Evolutionary conservation across 1,140 invertebrate genomes (phyloP).

Genomic region (Megalonaias nervosa): DNA sequence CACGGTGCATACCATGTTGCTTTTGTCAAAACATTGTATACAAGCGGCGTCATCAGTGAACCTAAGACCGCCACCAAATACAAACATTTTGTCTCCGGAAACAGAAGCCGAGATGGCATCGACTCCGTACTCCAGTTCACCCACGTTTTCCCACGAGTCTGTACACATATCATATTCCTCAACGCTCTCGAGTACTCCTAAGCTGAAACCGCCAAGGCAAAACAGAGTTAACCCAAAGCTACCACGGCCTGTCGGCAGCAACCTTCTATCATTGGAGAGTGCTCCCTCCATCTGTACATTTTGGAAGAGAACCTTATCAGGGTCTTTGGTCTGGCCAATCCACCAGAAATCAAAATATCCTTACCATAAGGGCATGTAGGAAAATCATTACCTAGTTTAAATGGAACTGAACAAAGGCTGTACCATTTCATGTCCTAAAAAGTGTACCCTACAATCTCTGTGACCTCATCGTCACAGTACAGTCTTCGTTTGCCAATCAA

Average conservation of each 20-base stretch:
- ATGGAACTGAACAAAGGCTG: constrained; percentile 40
- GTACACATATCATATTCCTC: constrained; percentile 42
- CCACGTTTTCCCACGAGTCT: too few relatives aligned
- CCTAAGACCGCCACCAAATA: too few relatives aligned
- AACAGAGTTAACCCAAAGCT: constrained; percentile 38
- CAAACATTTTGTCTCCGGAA: constrained; percentile 42
- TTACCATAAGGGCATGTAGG: constrained; percentile 47
- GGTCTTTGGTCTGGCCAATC: constrained; percentile 38
- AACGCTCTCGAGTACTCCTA: constrained; percentile 37
- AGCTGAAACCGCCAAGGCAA: constrained; percentile 46
- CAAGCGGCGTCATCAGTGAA: constrained; percentile 37
- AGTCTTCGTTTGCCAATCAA: too few relatives aligned
- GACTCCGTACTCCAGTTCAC: constrained; percentile 43
- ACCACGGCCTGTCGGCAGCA: constrained; percentile 47
- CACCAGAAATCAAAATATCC: constrained; percentile 50
- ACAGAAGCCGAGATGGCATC: constrained; percentile 43
- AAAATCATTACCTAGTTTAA: constrained; percentile 49
- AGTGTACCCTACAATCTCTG: constrained; percentile 32
- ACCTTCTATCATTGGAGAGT: constrained; percentile 45
- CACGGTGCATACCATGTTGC: constrained; percentile 8
- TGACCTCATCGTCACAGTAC: constrained; percentile 31
- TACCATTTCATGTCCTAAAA: constrained; percentile 40
- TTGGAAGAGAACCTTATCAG: too few relatives aligned
- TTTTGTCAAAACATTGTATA: constrained; percentile 53
- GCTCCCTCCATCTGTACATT: constrained; percentile 20